These are phyloP conservation scores for Clarias fuscus DNA, from an alignment of 2,797 vertebrate genomes.

Conservation along the genomic window DNA sequence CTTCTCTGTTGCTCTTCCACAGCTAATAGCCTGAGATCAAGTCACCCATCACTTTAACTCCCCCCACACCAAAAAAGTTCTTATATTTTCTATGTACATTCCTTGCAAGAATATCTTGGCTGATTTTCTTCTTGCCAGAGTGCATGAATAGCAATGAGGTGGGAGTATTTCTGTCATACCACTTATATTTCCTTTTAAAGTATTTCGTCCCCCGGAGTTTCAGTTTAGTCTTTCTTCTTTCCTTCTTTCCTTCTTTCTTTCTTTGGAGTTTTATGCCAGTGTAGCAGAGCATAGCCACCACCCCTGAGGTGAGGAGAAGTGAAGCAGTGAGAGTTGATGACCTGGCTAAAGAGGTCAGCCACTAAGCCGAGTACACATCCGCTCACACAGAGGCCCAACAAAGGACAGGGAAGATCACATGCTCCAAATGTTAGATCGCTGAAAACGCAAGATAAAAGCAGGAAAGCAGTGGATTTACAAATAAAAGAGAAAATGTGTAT, in stretches of 20 bases:
- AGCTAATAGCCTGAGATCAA: slow-evolving; percentile 43
- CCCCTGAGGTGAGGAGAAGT: slow-evolving; percentile 65
- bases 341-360: slow-evolving; percentile 67
- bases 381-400: slow-evolving; percentile 47
- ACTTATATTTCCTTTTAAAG: slow-evolving; percentile 26
- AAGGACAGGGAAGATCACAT: slow-evolving; percentile 32
- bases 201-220: background rate
- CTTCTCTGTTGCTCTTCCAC: slow-evolving; percentile 12
- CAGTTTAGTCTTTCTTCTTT: slow-evolving; percentile 5
- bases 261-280: slow-evolving; percentile 40
- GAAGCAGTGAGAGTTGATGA: slow-evolving; percentile 65
- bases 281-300: slow-evolving; percentile 48
- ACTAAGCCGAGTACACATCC: slow-evolving; percentile 63
- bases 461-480: background rate
- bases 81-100: slow-evolving; percentile 29
- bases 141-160: slow-evolving; percentile 51
- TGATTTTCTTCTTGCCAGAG: slow-evolving; percentile 16
- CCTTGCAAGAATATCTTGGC: slow-evolving; percentile 30
- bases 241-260: background rate
- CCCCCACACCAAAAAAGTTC: background rate
- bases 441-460: background rate
- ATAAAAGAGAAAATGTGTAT: background rate
- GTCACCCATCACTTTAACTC: slow-evolving; percentile 33
- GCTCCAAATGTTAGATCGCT: background rate
- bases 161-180: slow-evolving; percentile 28